Percentiles rank a stretch among this genome's conserved stretches.
phyloP scores from a whole-genome alignment of 2,113 vertebrate genomes.

The Rhabdomys dilectus region DNA sequence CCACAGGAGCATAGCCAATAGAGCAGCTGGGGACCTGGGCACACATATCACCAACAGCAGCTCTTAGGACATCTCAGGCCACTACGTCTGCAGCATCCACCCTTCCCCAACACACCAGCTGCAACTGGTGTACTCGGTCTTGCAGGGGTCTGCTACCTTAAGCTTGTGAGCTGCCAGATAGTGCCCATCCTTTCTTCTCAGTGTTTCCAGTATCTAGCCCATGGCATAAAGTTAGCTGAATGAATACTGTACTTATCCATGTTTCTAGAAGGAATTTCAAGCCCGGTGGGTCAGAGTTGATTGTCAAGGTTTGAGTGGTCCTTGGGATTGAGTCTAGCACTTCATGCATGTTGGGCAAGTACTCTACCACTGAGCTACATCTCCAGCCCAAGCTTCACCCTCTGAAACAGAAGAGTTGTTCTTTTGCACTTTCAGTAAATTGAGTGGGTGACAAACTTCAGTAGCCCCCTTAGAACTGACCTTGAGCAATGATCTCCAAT shows the following conservation, averaged over 20 bases:
- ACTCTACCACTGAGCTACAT: background rate
- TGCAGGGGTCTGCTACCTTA: background rate
- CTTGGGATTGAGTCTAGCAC: background rate
- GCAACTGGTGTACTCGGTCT: accelerated
- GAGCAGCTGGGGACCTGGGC: background rate
- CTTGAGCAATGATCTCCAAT: background rate
- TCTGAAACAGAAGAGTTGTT: background rate
- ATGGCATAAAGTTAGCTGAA: background rate
- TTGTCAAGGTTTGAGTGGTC: background rate
- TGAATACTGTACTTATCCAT: background rate
- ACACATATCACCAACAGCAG: background rate
- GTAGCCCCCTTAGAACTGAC: background rate
- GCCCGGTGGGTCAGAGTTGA: background rate
- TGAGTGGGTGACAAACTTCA: background rate
- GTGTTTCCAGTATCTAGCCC: background rate
- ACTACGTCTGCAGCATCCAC: background rate
- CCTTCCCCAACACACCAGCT: background rate
- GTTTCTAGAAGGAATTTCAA: conserved; percentile 30
- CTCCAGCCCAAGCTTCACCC: background rate
- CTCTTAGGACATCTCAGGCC: background rate
- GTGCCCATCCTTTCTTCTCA: background rate
- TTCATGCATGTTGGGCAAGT: background rate
- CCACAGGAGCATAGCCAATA: background rate
- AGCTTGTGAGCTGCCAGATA: background rate
- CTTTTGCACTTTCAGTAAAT: background rate